Evolutionary conservation across 1,140 invertebrate genomes (phyloP).

Genomic region (Musca vetustissima): DNA sequence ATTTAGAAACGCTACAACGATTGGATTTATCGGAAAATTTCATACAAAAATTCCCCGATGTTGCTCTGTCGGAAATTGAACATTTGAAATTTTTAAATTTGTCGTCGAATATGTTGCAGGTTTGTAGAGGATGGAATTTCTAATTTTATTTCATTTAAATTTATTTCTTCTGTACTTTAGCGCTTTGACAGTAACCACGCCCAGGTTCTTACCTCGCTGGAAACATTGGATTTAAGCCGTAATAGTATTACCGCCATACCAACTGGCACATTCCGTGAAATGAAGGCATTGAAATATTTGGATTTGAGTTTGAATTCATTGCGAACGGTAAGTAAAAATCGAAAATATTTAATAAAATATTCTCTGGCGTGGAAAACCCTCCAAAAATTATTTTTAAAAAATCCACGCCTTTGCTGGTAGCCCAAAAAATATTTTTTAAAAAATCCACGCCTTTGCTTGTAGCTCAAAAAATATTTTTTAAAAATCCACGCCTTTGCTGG

Average conservation of each 20-base stretch:
- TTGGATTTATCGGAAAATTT: constrained; percentile 85
- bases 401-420: no score
- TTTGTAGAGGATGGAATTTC: constrained; percentile 29
- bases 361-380: no score
- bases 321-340: constrained; percentile 71
- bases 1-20: constrained; percentile 71
- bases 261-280: constrained; percentile 74
- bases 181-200: constrained; percentile 70
- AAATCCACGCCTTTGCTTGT: no score
- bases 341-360: no score
- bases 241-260: constrained; percentile 81
- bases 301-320: constrained; percentile 84
- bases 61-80: constrained; percentile 69
- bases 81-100: constrained; percentile 74
- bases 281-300: constrained; percentile 70
- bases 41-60: constrained; percentile 75
- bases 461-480: no score
- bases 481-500: no score
- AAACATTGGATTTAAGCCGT: constrained; percentile 78
- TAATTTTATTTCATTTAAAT: neutral
- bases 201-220: constrained; percentile 64
- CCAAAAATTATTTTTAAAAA: no score
- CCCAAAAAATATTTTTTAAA: no score
- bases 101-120: constrained; percentile 79
- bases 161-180: constrained; percentile 34